Percentiles rank a stretch among this genome's conserved stretches.
Conservation (phyloP, 2,113 vertebrate species). For the Turdus rufiventris region DNA sequence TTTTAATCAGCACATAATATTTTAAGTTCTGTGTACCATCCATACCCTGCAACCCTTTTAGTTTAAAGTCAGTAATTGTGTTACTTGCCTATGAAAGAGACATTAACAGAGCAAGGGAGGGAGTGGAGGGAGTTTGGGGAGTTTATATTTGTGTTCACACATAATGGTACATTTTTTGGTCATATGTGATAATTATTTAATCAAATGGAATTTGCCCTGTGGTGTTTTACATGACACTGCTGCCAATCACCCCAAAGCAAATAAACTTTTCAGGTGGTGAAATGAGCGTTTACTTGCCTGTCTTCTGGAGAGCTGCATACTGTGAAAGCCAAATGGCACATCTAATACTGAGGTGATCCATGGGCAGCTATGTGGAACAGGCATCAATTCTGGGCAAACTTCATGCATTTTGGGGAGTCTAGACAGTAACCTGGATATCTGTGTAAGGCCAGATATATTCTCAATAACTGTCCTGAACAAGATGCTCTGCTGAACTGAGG, state of each 20-base stretch:
- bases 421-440: neutral
- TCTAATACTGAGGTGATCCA: neutral
- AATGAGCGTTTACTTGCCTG: neutral
- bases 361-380: neutral
- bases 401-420: neutral
- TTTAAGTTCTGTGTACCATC: neutral
- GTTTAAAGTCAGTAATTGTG: neutral
- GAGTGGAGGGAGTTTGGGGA: neutral
- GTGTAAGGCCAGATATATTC: neutral
- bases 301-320: neutral
- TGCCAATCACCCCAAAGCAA: conserved; percentile 10
- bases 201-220: neutral
- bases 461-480: neutral
- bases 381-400: neutral
- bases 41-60: neutral
- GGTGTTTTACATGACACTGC: neutral
- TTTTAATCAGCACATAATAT: neutral
- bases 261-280: neutral
- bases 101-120: conserved; percentile 22
- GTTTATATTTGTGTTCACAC: conserved; percentile 20
- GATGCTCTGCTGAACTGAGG: neutral
- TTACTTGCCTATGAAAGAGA: neutral
- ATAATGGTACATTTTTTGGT: conserved; percentile 8
- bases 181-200: conserved; percentile 31
- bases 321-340: neutral